These are phyloP conservation scores for Polylopha cassiicola DNA, from an alignment of 2,888 invertebrate species.

Conservation along the genomic window DNA sequence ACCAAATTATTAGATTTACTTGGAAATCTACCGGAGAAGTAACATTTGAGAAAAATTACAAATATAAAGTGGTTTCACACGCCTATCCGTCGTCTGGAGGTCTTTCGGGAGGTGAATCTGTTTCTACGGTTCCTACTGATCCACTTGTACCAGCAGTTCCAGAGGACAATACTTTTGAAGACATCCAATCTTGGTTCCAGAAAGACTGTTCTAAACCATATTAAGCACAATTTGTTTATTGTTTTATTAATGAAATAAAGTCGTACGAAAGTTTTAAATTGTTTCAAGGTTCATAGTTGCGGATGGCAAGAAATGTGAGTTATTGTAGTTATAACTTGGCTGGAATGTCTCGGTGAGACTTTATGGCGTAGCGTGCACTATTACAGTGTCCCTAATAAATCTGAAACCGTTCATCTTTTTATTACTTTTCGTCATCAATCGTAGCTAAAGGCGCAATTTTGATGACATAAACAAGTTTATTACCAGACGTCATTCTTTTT, in stretches of 20 bases:
- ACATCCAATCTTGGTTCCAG: constrained; percentile 28
- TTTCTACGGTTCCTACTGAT: constrained; percentile 19
- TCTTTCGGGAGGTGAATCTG: constrained; percentile 32
- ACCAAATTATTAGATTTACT: constrained; percentile 34
- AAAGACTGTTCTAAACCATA: constrained; percentile 15
- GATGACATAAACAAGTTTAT: too few species aligned
- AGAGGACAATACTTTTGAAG: constrained; percentile 30
- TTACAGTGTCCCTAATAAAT: constrained; percentile 12
- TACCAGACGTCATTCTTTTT: too few species aligned
- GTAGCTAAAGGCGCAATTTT: too few species aligned
- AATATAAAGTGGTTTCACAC: constrained; percentile 27
- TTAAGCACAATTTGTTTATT: constrained; percentile 5
- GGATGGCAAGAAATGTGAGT: constrained; percentile 4
- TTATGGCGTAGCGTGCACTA: constrained; percentile 9
- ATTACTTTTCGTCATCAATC: too few species aligned
- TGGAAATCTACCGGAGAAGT: constrained; percentile 31
- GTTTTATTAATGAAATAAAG: constrained; percentile 4
- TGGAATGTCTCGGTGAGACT: constrained; percentile 10
- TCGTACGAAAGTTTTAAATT: constrained; percentile 4
- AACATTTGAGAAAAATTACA: constrained; percentile 27
- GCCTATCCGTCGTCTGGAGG: constrained; percentile 36
- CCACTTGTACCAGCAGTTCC: constrained; percentile 34
- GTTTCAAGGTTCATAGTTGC: constrained; percentile 6
- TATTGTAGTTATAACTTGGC: constrained; percentile 17
- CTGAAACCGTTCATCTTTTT: constrained; percentile 8